A percentile compares a stretch with the other conserved stretches of the same genome.
phyloP scores from a whole-genome alignment of 2,888 invertebrate genomes.

The Drosophila mimica region DNA sequence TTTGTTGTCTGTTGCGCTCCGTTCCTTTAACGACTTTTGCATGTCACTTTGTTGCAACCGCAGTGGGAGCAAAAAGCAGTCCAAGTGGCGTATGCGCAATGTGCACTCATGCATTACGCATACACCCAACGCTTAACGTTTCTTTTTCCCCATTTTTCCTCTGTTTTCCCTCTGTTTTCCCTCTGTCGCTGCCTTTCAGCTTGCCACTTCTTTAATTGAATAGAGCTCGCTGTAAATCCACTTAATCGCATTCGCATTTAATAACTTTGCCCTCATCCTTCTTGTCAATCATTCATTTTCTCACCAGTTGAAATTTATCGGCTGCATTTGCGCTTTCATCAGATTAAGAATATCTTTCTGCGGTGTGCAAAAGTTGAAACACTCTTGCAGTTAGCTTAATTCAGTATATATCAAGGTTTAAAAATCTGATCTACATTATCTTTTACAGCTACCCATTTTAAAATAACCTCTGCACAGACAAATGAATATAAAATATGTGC shows the following conservation, averaged over 20 bases:
- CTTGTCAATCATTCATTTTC: conserved; percentile 39
- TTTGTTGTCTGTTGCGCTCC: conserved; percentile 51
- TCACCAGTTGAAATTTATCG: conserved; percentile 30
- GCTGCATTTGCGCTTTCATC: conserved; percentile 1
- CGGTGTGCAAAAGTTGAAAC: neutral
- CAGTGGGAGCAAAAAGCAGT: conserved; percentile 14
- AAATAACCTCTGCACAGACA: neutral
- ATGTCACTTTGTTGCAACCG: conserved; percentile 59
- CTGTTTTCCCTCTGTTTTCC: neutral
- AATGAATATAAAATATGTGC: conserved; percentile 6
- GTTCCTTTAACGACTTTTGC: conserved; percentile 57
- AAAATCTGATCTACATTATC: no score
- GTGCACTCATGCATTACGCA: conserved; percentile 60
- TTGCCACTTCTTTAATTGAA: conserved; percentile 46
- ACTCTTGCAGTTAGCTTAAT: neutral
- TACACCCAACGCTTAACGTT: conserved; percentile 43
- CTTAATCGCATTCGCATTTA: conserved; percentile 39
- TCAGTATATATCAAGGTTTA: neutral
- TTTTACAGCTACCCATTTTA: neutral
- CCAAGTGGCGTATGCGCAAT: conserved; percentile 56
- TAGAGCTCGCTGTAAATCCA: conserved; percentile 38
- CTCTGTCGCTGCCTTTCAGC: neutral
- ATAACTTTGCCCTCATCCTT: conserved; percentile 34
- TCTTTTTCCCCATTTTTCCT: conserved; percentile 2
- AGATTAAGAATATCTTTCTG: neutral